These are phyloP conservation scores for Gavialis gangeticus DNA, from an alignment of 2,113 vertebrate species.

Conservation along the genomic window DNA sequence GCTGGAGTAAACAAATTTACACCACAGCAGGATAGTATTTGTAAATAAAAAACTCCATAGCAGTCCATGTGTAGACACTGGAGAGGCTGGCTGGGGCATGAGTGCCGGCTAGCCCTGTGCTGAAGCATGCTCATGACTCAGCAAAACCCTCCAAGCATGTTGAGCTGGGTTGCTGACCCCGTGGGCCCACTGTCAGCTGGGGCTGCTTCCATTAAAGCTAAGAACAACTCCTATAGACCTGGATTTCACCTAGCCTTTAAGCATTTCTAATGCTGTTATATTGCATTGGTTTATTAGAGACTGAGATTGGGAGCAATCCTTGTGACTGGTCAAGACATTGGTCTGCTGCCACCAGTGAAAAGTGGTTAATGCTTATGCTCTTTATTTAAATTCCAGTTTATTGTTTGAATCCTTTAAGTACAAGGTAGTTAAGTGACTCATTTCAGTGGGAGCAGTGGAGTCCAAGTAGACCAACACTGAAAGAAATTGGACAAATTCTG, in stretches of 20 bases:
- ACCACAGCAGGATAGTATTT: no score
- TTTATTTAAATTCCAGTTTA: background rate
- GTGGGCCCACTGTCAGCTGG: no score
- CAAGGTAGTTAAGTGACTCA: accelerated
- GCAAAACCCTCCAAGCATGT: no score
- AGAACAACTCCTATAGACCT: background rate
- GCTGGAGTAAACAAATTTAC: no score
- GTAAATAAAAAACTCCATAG: no score
- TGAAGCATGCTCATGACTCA: no score
- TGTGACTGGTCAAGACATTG: background rate
- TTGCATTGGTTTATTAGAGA: background rate
- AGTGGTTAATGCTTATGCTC: background rate
- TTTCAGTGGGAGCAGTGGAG: background rate
- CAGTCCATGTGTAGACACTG: no score
- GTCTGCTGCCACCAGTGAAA: background rate
- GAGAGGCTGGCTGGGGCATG: no score
- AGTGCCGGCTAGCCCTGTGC: no score
- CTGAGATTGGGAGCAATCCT: background rate
- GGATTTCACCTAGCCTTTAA: background rate
- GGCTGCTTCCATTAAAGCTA: no score
- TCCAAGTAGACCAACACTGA: background rate
- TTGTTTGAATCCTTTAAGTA: background rate
- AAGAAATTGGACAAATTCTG: background rate
- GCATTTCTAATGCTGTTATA: background rate
- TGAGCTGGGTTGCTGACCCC: no score